phyloP scores from a whole-genome alignment of 2,797 vertebrate genomes.

The Onychomys arenicola region DNA sequence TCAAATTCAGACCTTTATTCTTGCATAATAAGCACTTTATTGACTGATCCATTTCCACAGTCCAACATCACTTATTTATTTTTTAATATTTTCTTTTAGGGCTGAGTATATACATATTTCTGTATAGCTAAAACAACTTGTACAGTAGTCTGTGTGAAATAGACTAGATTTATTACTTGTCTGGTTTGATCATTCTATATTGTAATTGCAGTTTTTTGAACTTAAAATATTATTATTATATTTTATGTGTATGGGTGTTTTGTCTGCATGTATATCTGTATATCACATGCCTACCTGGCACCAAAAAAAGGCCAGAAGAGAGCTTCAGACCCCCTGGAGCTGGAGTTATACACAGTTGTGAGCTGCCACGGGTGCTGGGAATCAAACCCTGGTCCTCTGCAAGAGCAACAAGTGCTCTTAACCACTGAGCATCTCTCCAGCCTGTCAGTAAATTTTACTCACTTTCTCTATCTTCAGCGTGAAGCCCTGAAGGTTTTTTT shows the following conservation, averaged over 20 bases:
- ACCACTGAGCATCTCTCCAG: neutral
- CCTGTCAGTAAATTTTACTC: neutral
- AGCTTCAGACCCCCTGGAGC: no score
- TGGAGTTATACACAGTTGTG: neutral
- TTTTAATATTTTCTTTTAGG: conserved; percentile 6
- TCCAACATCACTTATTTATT: neutral
- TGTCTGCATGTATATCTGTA: neutral
- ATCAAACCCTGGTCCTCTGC: neutral
- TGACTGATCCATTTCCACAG: neutral
- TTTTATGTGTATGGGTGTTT: neutral
- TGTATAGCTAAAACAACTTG: neutral
- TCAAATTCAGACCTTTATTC: neutral
- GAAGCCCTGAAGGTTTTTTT: neutral
- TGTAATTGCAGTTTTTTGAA: neutral
- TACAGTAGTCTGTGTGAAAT: neutral
- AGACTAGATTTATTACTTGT: conserved; percentile 27
- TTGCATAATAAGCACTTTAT: neutral
- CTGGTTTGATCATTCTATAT: neutral
- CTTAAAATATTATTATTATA: neutral
- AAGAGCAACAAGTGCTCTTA: no score
- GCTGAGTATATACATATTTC: neutral
- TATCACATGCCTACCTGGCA: no score
- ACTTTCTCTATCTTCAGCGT: conserved; percentile 37
- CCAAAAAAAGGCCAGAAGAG: neutral
- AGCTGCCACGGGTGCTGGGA: neutral